Percentiles rank a stretch among this genome's conserved stretches.
Conservation (phyloP, 2,113 vertebrate species). For the Epinephelus cyanopodus region DNA sequence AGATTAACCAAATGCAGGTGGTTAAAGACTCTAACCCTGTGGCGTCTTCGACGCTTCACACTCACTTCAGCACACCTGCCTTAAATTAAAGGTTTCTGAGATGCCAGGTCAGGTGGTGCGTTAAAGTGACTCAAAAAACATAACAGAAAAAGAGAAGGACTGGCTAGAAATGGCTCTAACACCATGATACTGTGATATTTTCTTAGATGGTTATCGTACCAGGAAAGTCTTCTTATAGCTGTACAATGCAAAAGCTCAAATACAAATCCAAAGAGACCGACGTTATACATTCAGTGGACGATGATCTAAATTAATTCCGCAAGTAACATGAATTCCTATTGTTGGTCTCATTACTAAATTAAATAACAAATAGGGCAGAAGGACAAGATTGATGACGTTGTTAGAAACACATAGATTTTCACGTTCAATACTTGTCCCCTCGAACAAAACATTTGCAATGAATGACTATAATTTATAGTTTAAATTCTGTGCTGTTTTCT, state of each 20-base stretch:
- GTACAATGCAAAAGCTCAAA: not conserved
- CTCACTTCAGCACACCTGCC: too few relatives aligned
- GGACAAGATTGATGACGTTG: slow-evolving; percentile 13
- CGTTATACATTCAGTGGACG: not conserved
- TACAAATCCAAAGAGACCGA: not conserved
- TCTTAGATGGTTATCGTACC: too few relatives aligned
- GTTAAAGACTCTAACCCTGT: too few relatives aligned
- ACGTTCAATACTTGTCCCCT: slow-evolving; percentile 29
- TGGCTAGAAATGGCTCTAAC: too few relatives aligned
- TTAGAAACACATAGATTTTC: slow-evolving; percentile 7
- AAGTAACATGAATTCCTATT: not conserved
- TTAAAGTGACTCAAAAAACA: too few relatives aligned
- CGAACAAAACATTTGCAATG: slow-evolving; percentile 17
- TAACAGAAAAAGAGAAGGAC: too few relatives aligned
- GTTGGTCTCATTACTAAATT: not conserved
- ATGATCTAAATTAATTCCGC: not conserved
- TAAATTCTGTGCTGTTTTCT: not conserved
- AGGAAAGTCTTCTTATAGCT: not conserved
- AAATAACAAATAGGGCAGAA: not conserved
- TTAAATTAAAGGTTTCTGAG: too few relatives aligned
- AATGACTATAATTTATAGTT: not conserved
- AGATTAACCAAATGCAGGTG: too few relatives aligned
- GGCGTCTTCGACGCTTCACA: too few relatives aligned
- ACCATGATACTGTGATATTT: too few relatives aligned
- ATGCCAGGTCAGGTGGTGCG: too few relatives aligned